Evolutionary conservation across 2,797 vertebrate genomes (phyloP).

Genomic region (Eutrigla gurnardus): DNA sequence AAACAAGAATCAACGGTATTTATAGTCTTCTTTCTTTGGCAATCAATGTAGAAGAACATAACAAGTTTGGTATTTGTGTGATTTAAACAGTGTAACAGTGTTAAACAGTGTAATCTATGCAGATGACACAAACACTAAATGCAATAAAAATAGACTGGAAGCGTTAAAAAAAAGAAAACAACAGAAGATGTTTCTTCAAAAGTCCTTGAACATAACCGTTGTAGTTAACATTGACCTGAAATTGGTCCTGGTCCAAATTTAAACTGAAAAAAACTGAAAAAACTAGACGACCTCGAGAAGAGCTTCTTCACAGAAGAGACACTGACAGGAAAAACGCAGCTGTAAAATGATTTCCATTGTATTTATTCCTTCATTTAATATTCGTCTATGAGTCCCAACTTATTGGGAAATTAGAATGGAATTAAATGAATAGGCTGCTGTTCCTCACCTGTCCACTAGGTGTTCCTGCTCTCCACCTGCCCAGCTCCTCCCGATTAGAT

Average conservation of each 20-base stretch:
- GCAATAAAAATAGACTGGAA: not conserved
- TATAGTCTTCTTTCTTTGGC: no score
- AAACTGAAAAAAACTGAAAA: not conserved
- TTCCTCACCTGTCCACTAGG: conserved; percentile 12
- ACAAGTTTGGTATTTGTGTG: not conserved
- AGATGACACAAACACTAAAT: not conserved
- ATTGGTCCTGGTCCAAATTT: no score
- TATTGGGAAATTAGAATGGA: not conserved
- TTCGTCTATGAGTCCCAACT: not conserved
- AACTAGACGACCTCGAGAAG: not conserved
- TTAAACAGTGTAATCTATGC: not conserved
- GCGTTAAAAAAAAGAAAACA: not conserved
- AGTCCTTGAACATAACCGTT: not conserved
- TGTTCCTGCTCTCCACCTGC: not conserved
- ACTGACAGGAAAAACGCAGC: no score
- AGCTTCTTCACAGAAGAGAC: not conserved
- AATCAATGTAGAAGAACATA: not conserved
- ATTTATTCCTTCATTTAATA: no score
- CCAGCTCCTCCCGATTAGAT: conserved; percentile 7
- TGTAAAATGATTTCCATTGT: not conserved
- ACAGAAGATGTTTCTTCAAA: not conserved
- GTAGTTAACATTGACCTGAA: no score
- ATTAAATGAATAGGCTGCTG: not conserved
- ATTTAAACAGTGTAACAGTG: not conserved
- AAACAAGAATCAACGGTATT: no score